Conservation (phyloP, 2,113 vertebrate genomes). For the Aramus guarauna region DNA sequence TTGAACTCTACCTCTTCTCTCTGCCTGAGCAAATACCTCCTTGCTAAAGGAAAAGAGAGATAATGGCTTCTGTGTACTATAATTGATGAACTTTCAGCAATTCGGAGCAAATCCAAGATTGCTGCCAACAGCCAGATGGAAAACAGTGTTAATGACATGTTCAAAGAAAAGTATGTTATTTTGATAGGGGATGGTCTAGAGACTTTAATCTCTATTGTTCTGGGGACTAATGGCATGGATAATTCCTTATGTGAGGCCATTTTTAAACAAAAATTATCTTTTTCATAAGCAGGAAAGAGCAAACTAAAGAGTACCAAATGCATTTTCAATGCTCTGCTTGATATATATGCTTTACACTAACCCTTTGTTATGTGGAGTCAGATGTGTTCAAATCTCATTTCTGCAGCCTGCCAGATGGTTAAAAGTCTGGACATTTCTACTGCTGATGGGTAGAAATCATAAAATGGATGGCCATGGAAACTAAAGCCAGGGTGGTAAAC, state of each 20-base stretch:
- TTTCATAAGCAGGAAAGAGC: conserved; percentile 44
- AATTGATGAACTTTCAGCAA: conserved; percentile 69
- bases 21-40: conserved; percentile 23
- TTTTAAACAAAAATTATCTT: conserved; percentile 69
- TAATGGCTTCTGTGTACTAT: conserved; percentile 66
- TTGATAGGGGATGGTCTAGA: conserved; percentile 58
- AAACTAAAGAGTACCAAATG: conserved; percentile 42
- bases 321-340: conserved; percentile 28
- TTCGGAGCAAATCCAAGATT: conserved; percentile 55
- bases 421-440: background rate
- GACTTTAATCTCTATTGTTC: conserved; percentile 68
- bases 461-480: background rate
- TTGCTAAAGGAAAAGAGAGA: conserved; percentile 41
- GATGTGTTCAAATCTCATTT: conserved; percentile 28
- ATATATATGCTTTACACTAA: conserved; percentile 19
- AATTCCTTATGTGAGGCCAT: conserved; percentile 56
- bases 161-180: conserved; percentile 68
- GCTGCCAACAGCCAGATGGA: conserved; percentile 68
- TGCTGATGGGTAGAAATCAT: background rate
- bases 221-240: conserved; percentile 55
- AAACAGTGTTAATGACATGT: conserved; percentile 68
- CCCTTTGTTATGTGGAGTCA: conserved; percentile 26
- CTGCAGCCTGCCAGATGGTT: background rate
- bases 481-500: background rate
- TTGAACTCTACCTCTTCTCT: conserved; percentile 29